Evolutionary conservation across 2,888 invertebrate genomes (phyloP).

Genomic region (Copidosoma aretas): DNA sequence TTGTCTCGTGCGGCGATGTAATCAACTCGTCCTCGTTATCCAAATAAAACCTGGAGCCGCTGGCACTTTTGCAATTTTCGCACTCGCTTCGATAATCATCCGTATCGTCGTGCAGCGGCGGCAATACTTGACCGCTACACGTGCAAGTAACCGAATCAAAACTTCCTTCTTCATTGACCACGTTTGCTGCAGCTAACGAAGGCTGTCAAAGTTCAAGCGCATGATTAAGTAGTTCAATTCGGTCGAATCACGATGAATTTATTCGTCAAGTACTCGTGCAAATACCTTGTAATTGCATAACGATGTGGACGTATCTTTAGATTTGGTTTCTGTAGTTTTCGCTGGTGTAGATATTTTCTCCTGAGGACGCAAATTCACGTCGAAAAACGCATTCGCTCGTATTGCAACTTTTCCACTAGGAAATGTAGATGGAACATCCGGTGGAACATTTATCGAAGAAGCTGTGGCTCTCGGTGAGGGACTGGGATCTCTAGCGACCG

Average conservation of each 20-base stretch:
- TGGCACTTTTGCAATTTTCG: constrained; percentile 83
- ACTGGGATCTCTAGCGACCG: constrained; percentile 10
- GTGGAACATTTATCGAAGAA: constrained; percentile 38
- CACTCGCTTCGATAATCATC: constrained; percentile 84
- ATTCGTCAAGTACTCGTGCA: not conserved
- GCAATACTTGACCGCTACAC: constrained; percentile 60
- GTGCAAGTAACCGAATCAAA: constrained; percentile 60
- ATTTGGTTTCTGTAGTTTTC: constrained; percentile 42
- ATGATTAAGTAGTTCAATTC: not conserved
- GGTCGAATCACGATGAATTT: not conserved
- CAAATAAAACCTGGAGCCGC: constrained; percentile 72
- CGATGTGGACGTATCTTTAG: constrained; percentile 42
- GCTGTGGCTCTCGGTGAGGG: constrained; percentile 50
- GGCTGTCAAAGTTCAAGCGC: constrained; percentile 46
- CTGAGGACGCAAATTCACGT: constrained; percentile 42
- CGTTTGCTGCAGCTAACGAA: constrained; percentile 54
- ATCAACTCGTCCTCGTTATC: constrained; percentile 67
- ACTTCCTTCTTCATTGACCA: constrained; percentile 59
- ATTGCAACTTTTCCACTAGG: constrained; percentile 44
- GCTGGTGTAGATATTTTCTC: constrained; percentile 23
- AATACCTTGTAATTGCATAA: constrained; percentile 46
- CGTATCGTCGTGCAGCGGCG: constrained; percentile 64
- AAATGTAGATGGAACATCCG: constrained; percentile 41
- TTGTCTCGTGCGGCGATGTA: constrained; percentile 69
- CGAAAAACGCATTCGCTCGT: constrained; percentile 54